Evolutionary conservation across 2,113 vertebrate genomes (phyloP), one percentile per base, ranked within the genome.

Genomic region (Pitta sordida): DNA sequence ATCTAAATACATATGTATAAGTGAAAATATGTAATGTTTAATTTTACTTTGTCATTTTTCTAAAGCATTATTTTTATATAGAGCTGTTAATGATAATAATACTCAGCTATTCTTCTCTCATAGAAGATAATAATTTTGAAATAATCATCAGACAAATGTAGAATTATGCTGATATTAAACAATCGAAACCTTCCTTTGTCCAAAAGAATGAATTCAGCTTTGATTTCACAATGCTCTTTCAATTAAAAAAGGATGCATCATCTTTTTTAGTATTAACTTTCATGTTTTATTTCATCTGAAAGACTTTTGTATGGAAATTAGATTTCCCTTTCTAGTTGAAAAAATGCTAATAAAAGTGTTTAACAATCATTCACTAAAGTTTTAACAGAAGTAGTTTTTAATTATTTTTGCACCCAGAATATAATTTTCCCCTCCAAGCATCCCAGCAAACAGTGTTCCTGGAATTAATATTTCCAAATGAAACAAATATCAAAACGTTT

Each of bases 271-370:
- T 65, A 49, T 43, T 77, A 63, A 69, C 55, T 88, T 91, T 93
- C 63, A 89, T 68, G 20, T 34, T 88, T 91, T 88, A 48, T 94
- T 96, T 94, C 43, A 83, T 77, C 75, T 74, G 37, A 60, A 76
- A 90, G 27, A 16, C 71, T 94, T 96, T 90, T 96, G 51, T 83
- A 83, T 95, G 83, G 43, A 90, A 94, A 95, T 90, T 83, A 91
- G 39, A n/a, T 55, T 90, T 88, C n/a, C 19, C 34, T 90, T 94
- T 96, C n/a, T 77, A 80, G 36, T 32, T 73, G 48, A 87, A 79
- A 5, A 87, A 86, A 86, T 55, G 71, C 6, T 71, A 91, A 90
- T 83, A 62, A 34, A 83, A 74, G 30, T 68, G 3, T 56, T 76
- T 20, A 68, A 30, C 6, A 56, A 43, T 71, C 19, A 49, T 10